Conservation (phyloP, 2,888 invertebrate genomes). For the Drosophila pullipes region DNA sequence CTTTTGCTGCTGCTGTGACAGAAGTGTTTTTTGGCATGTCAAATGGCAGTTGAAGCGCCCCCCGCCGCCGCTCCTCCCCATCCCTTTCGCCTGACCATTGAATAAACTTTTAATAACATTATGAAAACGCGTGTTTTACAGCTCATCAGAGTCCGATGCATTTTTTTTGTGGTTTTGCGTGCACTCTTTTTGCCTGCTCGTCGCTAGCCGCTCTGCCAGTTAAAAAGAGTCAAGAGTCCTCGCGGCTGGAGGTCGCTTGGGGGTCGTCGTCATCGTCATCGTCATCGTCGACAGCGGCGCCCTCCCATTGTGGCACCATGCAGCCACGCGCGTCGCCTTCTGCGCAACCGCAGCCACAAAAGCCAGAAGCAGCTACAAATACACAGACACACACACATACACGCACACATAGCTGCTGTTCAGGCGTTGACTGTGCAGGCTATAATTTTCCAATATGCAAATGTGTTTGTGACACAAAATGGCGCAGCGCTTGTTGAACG, state of each 20-base stretch:
- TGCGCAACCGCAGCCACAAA: conserved; percentile 78
- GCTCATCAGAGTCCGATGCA: conserved; percentile 72
- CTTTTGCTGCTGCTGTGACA: conserved; percentile 71
- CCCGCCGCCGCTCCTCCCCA: conserved; percentile 20
- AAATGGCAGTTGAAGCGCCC: conserved; percentile 70
- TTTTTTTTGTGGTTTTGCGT: conserved; percentile 59
- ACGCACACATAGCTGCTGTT: conserved; percentile 19
- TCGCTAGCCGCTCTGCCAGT: conserved; percentile 49
- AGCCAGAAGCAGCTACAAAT: conserved; percentile 59
- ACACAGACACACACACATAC: conserved; percentile 2
- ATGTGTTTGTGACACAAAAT: conserved; percentile 74
- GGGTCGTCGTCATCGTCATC: conserved; percentile 64
- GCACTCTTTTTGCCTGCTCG: conserved; percentile 48
- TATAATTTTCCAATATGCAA: conserved; percentile 80
- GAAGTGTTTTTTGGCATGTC: conserved; percentile 81
- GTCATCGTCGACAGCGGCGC: conserved; percentile 72
- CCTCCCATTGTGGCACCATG: conserved; percentile 84
- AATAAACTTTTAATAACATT: conserved; percentile 73
- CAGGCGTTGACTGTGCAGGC: conserved; percentile 49
- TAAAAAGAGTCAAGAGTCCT: conserved; percentile 69
- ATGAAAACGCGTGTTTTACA: conserved; percentile 80
- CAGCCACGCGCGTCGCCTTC: conserved; percentile 83
- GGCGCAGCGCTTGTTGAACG: conserved; percentile 60
- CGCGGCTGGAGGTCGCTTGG: conserved; percentile 77
- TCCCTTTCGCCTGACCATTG: conserved; percentile 5